These are phyloP conservation scores for Diarsia brunnea DNA, from an alignment of 2,888 invertebrate species.

Conservation along the genomic window DNA sequence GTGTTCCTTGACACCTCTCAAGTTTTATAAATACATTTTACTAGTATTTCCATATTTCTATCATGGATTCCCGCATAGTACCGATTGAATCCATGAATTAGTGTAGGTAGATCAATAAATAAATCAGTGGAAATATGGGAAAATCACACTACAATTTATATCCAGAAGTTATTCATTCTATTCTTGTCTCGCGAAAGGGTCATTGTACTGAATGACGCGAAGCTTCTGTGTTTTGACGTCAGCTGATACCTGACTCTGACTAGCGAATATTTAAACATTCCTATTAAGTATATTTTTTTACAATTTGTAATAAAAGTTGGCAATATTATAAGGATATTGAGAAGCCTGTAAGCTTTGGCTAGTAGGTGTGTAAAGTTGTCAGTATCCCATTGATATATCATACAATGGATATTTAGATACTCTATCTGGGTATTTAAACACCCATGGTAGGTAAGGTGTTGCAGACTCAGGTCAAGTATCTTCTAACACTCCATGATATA, in stretches of 20 bases:
- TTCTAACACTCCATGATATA: too few relatives aligned
- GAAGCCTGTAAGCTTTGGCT: not conserved
- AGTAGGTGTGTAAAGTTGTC: not conserved
- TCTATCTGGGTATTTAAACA: not conserved
- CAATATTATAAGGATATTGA: not conserved
- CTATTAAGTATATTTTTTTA: not conserved
- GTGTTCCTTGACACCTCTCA: too few relatives aligned
- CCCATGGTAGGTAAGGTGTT: not conserved
- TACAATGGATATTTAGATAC: not conserved
- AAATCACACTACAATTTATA: not conserved
- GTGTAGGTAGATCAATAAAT: not conserved
- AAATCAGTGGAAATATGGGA: not conserved
- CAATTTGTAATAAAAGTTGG: not conserved
- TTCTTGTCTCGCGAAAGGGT: not conserved
- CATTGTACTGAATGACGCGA: not conserved
- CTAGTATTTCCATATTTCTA: not conserved
- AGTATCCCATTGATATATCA: slow-evolving; percentile 1
- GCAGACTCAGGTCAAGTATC: not conserved
- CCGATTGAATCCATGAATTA: not conserved
- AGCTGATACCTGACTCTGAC: not conserved
- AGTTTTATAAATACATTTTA: too few relatives aligned
- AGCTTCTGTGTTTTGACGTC: not conserved
- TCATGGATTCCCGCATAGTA: not conserved
- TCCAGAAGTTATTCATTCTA: not conserved
- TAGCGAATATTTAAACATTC: not conserved